Percentiles rank a stretch among this genome's conserved stretches.
These are phyloP conservation scores for Rhyacophila brunnea DNA, from an alignment of 1,140 invertebrate genomes.

Conservation along the genomic window DNA sequence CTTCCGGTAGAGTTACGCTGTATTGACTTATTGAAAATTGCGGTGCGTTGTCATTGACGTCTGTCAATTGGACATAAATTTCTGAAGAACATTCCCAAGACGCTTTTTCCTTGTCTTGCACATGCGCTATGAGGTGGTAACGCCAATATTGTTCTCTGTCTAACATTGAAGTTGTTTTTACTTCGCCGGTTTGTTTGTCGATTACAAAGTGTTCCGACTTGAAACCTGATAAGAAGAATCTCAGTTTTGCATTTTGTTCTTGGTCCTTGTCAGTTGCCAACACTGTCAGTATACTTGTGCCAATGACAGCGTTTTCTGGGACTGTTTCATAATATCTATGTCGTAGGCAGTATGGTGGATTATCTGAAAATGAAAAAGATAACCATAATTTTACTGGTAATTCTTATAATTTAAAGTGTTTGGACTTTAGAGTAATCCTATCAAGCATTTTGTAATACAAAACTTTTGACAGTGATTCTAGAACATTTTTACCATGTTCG, in stretches of 20 bases:
- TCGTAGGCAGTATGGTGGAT: slow-evolving; percentile 71
- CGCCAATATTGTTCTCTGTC: slow-evolving; percentile 70
- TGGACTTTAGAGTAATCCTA: too few species aligned
- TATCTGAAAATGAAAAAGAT: slow-evolving; percentile 51
- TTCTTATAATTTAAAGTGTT: too few species aligned
- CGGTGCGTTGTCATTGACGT: slow-evolving; percentile 81
- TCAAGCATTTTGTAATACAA: too few species aligned
- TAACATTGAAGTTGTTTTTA: slow-evolving; percentile 67
- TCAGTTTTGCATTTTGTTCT: slow-evolving; percentile 68
- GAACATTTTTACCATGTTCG: too few species aligned
- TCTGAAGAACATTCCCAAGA: slow-evolving; percentile 75
- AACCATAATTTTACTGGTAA: too few species aligned
- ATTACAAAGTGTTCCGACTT: slow-evolving; percentile 71
- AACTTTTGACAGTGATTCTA: too few species aligned
- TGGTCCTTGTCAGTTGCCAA: slow-evolving; percentile 75
- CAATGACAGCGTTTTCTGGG: slow-evolving; percentile 71
- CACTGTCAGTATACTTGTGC: slow-evolving; percentile 68
- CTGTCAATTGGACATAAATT: slow-evolving; percentile 69
- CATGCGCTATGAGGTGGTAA: slow-evolving; percentile 70
- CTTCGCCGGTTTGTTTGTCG: slow-evolving; percentile 64
- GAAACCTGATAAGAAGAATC: slow-evolving; percentile 72
- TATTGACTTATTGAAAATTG: slow-evolving; percentile 72
- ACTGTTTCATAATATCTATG: slow-evolving; percentile 66
- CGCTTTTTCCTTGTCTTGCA: slow-evolving; percentile 71
- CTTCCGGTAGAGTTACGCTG: slow-evolving; percentile 74